Conservation (phyloP, 2,797 vertebrate species). For the Falco peregrinus region DNA sequence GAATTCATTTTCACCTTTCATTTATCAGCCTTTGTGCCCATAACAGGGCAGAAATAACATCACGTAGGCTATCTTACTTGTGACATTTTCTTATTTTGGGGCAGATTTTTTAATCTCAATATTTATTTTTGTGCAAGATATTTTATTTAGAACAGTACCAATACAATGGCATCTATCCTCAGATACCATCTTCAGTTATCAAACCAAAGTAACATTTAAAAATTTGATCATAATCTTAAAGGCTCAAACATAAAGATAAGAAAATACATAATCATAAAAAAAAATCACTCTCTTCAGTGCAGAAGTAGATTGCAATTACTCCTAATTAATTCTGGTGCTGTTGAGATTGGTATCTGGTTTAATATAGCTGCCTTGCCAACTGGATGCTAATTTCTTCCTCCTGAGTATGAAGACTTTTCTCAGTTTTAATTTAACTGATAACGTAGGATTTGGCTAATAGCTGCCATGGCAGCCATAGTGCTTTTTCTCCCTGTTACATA, state of each 20-base stretch:
- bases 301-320: constrained; percentile 35
- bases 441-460: neutral
- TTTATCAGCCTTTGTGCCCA: neutral
- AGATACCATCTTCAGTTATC: neutral
- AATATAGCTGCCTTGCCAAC: constrained; percentile 21
- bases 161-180: neutral
- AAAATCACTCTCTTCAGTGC: neutral
- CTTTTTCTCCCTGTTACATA: neutral
- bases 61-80: neutral
- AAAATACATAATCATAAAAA: constrained; percentile 6
- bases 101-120: neutral
- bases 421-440: constrained; percentile 25
- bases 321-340: constrained; percentile 54
- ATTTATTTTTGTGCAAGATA: neutral
- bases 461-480: neutral
- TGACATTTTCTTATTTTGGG: neutral
- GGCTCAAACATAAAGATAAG: constrained; percentile 22
- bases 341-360: constrained; percentile 50
- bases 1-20: neutral
- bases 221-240: constrained; percentile 22
- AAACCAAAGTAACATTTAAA: neutral
- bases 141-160: neutral
- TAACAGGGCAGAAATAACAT: neutral
- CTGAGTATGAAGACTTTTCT: neutral
- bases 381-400: constrained; percentile 27